Evolutionary conservation across 2,113 vertebrate genomes (phyloP), one percentile per base, ranked within the genome.

Genomic region (Macrotus californicus): DNA sequence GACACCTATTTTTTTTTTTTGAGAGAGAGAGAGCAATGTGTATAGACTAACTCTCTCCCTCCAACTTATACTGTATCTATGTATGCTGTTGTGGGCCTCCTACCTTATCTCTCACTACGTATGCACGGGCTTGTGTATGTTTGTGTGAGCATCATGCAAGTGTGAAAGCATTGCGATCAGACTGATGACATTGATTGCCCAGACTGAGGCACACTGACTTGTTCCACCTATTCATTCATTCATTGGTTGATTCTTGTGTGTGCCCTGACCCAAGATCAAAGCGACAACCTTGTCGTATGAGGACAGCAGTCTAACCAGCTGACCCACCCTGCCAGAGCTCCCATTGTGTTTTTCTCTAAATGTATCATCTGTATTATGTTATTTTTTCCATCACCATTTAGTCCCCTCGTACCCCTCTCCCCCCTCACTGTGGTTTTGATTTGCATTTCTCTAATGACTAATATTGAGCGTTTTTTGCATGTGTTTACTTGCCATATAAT

Each of bases 391-490:
- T 61, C 29, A 61, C 59, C 59, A 61, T 61, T 61, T 13, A 26
- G 59, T 61, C 59, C 59, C 26, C 59, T 61, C 29, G 26, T 26
- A 29, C 11, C 10, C 26, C 59, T 12, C 24, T 26, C 11, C 21
- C 26, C 59, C 59, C 11, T 61, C 18, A 61, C 46, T 69, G 26
- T 87, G 21, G 31, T 75, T 92, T 79, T 93, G 21, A 19, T 75
- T 93, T 93, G 19, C 6, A 50, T 54, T 95, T 80, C 15, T 91
- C 19, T 94, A 61, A 76, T 89, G 54, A 76, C 50, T 96, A 54
- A 86, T 75, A n/a, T 95, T 90, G 36, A 76, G 19, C 48, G 31
- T 86, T 46, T 61, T 89, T 59, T 46, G 43, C 19, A 9, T 91
- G 19, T 90, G 19, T 43, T 77, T 77, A 76, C 73, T 91, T 56